Base-by-base conservation (phyloP, 2,888 invertebrate genomes). In the Gymnoscelis rufifasciata region DNA sequence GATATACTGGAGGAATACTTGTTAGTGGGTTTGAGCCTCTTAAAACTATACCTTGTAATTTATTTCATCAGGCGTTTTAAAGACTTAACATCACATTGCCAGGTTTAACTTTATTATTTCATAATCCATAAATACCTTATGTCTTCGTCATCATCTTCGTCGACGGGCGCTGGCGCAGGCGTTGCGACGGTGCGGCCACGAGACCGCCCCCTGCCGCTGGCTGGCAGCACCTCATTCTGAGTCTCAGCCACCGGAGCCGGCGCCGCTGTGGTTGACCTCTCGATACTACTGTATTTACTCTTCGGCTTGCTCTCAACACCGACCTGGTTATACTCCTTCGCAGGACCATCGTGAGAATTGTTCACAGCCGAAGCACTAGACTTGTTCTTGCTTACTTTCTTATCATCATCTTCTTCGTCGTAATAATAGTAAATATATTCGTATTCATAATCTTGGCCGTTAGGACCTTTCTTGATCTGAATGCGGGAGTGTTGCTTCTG, bases 391-490 rank as follows among this genome's bases (percentile, higher is more conserved):
- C 66, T 66, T 7, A 78, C 76, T 51, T 88, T 89, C 54, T 82
- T 80, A 37, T 91, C 92, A 12, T 94, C 94, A 2, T 94, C 95
- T 56, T 95, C 95, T 56, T 95, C 95, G 62, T 96, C 95, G 62
- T 95, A 94, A 64, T 96, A 96, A 69, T 96, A 96, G 68, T 96
- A 96, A 15, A 96, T 94, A 69, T 96, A 96, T 72, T 96, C 96
- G 68, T 96, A 96, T 74, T 96, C 96, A 68, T 96, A 96, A 68
- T 96, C 96, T 74, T 95, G 93, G 1, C 96, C 96, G 66, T 96
- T 95, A 1, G 95, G 95, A 8, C 95, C 96, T 68, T 95, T 96
- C 67, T 96, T 95, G 24, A 96, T 92, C 88, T 95, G 93, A 59
- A 94, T 93, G 50, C 93, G 88, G 0, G 94, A 93, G 57, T 93